Evolutionary conservation across 2,888 invertebrate species (phyloP).

Genomic region (Vanessa cardui): DNA sequence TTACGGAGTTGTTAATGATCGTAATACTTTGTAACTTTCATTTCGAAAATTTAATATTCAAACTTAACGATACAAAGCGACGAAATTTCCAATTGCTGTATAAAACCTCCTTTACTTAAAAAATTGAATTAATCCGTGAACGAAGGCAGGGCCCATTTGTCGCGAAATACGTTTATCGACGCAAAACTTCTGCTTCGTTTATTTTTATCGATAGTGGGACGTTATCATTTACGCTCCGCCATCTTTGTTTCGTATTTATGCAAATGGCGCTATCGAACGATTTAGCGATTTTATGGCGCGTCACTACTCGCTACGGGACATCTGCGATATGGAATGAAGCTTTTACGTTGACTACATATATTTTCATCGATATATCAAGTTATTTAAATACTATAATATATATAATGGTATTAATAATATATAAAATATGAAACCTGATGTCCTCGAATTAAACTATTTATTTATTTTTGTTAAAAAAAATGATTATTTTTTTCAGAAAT

Average conservation of each 20-base stretch:
- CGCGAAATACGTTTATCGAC: constrained; percentile 40
- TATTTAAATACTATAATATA: too few species aligned
- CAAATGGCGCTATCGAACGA: constrained; percentile 42
- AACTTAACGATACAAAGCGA: constrained; percentile 3
- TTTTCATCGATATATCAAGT: too few species aligned
- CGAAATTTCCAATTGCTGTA: constrained; percentile 13
- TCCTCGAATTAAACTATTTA: too few species aligned
- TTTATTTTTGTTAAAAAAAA: too few species aligned
- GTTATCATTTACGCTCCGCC: constrained; percentile 40
- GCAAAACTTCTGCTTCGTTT: constrained; percentile 43
- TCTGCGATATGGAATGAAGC: constrained; percentile 24
- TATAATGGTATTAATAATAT: too few species aligned
- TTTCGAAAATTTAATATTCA: constrained; percentile 4
- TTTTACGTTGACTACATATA: too few species aligned
- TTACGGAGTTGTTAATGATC: too few species aligned
- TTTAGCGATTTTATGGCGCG: constrained; percentile 45
- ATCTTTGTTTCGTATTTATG: constrained; percentile 43
- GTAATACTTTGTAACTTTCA: background rate
- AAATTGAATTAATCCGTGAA: constrained; percentile 30
- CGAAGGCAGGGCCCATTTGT: constrained; percentile 24
- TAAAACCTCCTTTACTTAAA: constrained; percentile 38
- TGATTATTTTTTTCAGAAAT: too few species aligned
- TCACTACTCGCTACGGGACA: constrained; percentile 28
- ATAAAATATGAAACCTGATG: too few species aligned
- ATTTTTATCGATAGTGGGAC: constrained; percentile 42